Conservation (phyloP, 2,888 invertebrate genomes). For the Podabrus alpinus region DNA sequence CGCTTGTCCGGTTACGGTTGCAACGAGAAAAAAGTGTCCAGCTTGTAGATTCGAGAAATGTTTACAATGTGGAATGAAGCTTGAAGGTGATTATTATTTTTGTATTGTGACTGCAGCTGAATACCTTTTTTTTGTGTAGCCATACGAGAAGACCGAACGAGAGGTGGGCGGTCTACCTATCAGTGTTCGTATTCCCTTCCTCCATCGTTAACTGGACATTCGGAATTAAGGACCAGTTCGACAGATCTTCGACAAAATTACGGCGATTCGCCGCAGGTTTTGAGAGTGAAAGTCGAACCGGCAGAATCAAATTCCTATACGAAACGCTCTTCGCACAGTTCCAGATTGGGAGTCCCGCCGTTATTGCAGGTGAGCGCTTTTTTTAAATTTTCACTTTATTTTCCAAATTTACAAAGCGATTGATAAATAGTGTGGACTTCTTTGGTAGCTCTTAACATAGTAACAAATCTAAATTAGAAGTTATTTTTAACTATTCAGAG, state of each 20-base stretch:
- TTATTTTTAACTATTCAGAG: too few relatives aligned
- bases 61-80: slow-evolving; percentile 93
- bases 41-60: slow-evolving; percentile 97
- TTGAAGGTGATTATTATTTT: slow-evolving; percentile 74
- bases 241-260: slow-evolving; percentile 53
- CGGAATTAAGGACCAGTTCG: slow-evolving; percentile 54
- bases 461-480: too few relatives aligned
- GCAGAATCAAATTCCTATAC: slow-evolving; percentile 50
- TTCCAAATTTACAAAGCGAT: too few relatives aligned
- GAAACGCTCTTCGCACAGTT: slow-evolving; percentile 33
- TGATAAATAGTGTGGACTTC: too few relatives aligned
- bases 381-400: background rate
- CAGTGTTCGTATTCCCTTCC: slow-evolving; percentile 92
- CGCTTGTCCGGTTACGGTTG: slow-evolving; percentile 88
- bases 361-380: slow-evolving; percentile 66
- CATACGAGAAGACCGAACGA: slow-evolving; percentile 90
- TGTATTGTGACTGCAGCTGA: background rate
- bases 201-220: slow-evolving; percentile 60
- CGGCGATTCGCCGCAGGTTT: slow-evolving; percentile 42
- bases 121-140: slow-evolving; percentile 59
- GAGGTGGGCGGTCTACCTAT: slow-evolving; percentile 95
- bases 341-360: slow-evolving; percentile 60
- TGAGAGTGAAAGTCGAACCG: slow-evolving; percentile 60
- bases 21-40: slow-evolving; percentile 94
- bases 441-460: too few relatives aligned